A percentile compares a stretch with the other conserved stretches of the same genome.
These are phyloP conservation scores for Brachionus rubens DNA, from an alignment of 1,140 invertebrate genomes.

Conservation along the genomic window DNA sequence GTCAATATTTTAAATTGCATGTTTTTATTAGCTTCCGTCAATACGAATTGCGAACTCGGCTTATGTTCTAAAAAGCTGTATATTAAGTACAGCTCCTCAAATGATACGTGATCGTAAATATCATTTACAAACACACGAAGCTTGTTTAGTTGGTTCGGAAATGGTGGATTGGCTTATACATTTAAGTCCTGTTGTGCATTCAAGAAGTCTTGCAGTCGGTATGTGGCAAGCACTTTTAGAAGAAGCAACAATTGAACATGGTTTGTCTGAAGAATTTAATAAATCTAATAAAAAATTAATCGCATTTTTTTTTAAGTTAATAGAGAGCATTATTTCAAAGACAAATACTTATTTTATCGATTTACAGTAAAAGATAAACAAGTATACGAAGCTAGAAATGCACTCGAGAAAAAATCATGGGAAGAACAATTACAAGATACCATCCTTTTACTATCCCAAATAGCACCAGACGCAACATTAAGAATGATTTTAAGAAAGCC, in stretches of 20 bases:
- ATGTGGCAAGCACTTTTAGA: constrained; percentile 82
- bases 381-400: neutral
- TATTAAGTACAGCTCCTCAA: constrained; percentile 67
- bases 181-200: constrained; percentile 59
- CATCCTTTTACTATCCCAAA: constrained; percentile 67
- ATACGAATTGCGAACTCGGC: constrained; percentile 33
- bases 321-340: constrained; percentile 75
- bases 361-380: constrained; percentile 70
- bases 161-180: constrained; percentile 74
- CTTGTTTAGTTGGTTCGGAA: constrained; percentile 67
- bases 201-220: constrained; percentile 71
- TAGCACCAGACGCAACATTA: constrained; percentile 72
- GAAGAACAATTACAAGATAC: constrained; percentile 67
- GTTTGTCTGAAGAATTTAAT: constrained; percentile 52
- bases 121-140: constrained; percentile 61
- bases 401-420: constrained; percentile 56
- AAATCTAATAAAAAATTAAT: neutral
- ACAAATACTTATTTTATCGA: constrained; percentile 77
- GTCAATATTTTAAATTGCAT: neutral
- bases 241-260: constrained; percentile 74
- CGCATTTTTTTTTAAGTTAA: constrained; percentile 64
- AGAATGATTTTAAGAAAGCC: constrained; percentile 76
- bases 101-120: constrained; percentile 67
- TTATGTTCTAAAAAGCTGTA: constrained; percentile 67
- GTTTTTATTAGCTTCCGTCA: neutral